Percentiles rank a stretch among this genome's conserved stretches.
Evolutionary conservation across 2,888 invertebrate genomes (phyloP).

Genomic region (Campopleginae sp.): DNA sequence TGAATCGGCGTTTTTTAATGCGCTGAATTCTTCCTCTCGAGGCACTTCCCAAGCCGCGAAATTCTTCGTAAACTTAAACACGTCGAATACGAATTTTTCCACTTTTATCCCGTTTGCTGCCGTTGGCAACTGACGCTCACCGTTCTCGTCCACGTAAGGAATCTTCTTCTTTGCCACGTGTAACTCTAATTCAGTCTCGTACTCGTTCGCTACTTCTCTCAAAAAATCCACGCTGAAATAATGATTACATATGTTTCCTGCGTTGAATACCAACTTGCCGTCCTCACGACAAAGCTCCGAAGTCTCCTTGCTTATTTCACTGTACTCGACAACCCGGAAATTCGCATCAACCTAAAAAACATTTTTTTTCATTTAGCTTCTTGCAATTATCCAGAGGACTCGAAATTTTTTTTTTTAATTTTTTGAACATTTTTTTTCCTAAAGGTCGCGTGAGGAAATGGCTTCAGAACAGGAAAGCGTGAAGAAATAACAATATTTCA

Average conservation of each 20-base stretch:
- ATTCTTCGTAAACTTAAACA: constrained; percentile 96
- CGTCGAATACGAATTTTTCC: constrained; percentile 99
- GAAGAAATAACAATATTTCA: no score
- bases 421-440: no score
- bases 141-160: constrained; percentile 90
- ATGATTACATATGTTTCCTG: constrained; percentile 99
- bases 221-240: constrained; percentile 96
- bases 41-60: constrained; percentile 97
- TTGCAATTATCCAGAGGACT: not conserved
- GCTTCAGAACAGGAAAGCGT: no score
- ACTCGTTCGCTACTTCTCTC: constrained; percentile 88
- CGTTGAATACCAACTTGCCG: constrained; percentile 94
- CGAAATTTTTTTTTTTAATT: constrained; percentile 18
- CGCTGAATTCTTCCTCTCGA: constrained; percentile 97
- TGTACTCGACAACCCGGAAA: constrained; percentile 98
- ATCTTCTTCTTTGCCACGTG: constrained; percentile 99
- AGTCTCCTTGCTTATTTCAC: constrained; percentile 95
- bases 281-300: constrained; percentile 91
- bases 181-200: constrained; percentile 91
- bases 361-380: not conserved
- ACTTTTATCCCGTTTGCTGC: constrained; percentile 98
- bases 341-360: constrained; percentile 89
- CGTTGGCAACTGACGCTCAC: constrained; percentile 90
- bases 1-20: constrained; percentile 96
- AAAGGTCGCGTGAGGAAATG: no score